Percentiles rank a stretch among this genome's conserved stretches.
Conservation (phyloP, 2,113 vertebrate species). For the Lipophrys pholis region DNA sequence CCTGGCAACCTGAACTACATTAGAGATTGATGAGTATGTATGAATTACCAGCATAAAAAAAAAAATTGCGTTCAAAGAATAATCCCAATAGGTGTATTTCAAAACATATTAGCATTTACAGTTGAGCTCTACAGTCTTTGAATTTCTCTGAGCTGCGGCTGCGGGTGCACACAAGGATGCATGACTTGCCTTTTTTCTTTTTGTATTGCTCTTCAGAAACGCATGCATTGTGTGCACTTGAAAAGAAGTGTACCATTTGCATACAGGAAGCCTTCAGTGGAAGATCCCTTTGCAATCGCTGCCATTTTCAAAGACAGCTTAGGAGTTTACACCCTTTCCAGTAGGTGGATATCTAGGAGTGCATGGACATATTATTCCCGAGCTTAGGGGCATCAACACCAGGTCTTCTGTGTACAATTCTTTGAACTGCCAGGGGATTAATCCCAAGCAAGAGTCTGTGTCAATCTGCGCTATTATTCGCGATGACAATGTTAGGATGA, state of each 20-base stretch:
- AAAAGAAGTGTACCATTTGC: conserved; percentile 37
- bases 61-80: too few species aligned
- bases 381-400: conserved; percentile 62
- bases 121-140: neutral
- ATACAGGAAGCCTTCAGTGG: conserved; percentile 44
- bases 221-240: conserved; percentile 14
- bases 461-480: conserved; percentile 72
- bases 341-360: conserved; percentile 63
- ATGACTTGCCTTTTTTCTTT: conserved; percentile 40
- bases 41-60: too few species aligned
- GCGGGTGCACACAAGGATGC: neutral
- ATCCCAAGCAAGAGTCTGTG: conserved; percentile 67
- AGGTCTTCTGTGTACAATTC: too few species aligned
- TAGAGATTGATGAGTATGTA: too few species aligned
- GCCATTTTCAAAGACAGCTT: conserved; percentile 58
- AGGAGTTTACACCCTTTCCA: conserved; percentile 60
- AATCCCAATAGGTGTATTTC: too few species aligned
- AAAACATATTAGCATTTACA: neutral
- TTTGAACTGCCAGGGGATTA: conserved; percentile 49
- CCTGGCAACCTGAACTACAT: too few species aligned
- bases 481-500: conserved; percentile 70
- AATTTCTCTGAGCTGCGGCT: neutral
- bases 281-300: conserved; percentile 32
- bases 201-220: conserved; percentile 31
- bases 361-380: conserved; percentile 53